These are phyloP conservation scores for Cherax quadricarinatus DNA, from an alignment of 1,140 invertebrate species.

Conservation along the genomic window DNA sequence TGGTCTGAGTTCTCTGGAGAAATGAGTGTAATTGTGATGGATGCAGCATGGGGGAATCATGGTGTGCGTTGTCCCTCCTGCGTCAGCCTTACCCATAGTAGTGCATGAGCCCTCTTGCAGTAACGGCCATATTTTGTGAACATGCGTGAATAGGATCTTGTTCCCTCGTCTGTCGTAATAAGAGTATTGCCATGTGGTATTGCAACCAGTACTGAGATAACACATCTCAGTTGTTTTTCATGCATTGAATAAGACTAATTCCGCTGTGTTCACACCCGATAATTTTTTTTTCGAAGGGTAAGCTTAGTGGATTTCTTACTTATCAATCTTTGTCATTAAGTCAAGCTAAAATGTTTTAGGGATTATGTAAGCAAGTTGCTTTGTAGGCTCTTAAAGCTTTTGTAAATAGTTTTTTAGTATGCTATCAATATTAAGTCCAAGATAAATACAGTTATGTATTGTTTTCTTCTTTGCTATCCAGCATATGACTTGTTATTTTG, in stretches of 20 bases:
- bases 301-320: neutral
- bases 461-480: neutral
- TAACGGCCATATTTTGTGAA: neutral
- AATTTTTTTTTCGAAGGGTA: neutral
- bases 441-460: neutral
- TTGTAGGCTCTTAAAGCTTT: neutral
- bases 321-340: neutral
- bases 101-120: constrained; percentile 8
- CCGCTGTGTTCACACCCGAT: neutral
- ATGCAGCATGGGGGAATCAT: constrained; percentile 44
- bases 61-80: constrained; percentile 47
- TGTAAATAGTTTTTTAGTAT: neutral
- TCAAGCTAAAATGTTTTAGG: neutral
- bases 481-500: neutral
- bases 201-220: neutral
- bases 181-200: neutral
- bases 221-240: neutral
- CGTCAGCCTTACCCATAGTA: constrained; percentile 41
- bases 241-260: neutral
- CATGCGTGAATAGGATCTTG: constrained; percentile 14
- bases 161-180: neutral
- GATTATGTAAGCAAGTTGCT: neutral
- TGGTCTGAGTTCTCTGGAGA: neutral
- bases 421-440: neutral
- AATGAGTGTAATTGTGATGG: neutral